phyloP scores from a whole-genome alignment of 2,113 vertebrate genomes.

The Cebidichthys violaceus region DNA sequence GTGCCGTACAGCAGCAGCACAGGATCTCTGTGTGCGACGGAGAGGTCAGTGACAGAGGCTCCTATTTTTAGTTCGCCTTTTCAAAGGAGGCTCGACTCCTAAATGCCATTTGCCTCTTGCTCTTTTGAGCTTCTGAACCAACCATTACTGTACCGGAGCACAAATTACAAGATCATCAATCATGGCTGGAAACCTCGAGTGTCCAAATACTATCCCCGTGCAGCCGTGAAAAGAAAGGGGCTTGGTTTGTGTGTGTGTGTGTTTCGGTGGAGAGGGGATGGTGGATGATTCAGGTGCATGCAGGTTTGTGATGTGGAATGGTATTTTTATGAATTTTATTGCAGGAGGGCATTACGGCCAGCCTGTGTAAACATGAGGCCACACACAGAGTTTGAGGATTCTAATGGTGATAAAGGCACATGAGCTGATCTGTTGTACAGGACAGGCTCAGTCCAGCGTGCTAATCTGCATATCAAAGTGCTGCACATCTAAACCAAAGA shows the following conservation, averaged over 20 bases:
- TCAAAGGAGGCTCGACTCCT: slow-evolving; percentile 33
- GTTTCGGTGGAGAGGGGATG: slow-evolving; percentile 4
- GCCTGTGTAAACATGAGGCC: slow-evolving; percentile 42
- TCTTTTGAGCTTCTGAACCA: slow-evolving; percentile 39
- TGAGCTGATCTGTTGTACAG: slow-evolving; percentile 11
- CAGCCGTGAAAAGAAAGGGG: not conserved
- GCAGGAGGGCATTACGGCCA: slow-evolving; percentile 38
- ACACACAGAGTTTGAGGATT: slow-evolving; percentile 35
- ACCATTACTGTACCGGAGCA: slow-evolving; percentile 52
- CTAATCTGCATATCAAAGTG: slow-evolving; percentile 7
- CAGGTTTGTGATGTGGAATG: slow-evolving; percentile 34
- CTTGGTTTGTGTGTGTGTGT: not conserved
- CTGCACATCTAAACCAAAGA: not conserved
- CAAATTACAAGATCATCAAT: slow-evolving; percentile 67
- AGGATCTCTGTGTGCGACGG: slow-evolving; percentile 33
- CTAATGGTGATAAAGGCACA: slow-evolving; percentile 1
- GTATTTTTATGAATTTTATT: slow-evolving; percentile 59
- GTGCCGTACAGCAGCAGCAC: slow-evolving; percentile 3
- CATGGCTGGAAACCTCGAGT: slow-evolving; percentile 58
- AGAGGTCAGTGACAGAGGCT: slow-evolving; percentile 49
- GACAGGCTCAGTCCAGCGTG: not conserved
- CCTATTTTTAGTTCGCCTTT: slow-evolving; percentile 52
- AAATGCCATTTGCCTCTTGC: slow-evolving; percentile 26
- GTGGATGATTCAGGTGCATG: slow-evolving; percentile 47
- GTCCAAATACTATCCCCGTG: slow-evolving; percentile 53